These are phyloP conservation scores for Torymus texanus DNA, from an alignment of 2,888 invertebrate genomes.

Conservation along the genomic window DNA sequence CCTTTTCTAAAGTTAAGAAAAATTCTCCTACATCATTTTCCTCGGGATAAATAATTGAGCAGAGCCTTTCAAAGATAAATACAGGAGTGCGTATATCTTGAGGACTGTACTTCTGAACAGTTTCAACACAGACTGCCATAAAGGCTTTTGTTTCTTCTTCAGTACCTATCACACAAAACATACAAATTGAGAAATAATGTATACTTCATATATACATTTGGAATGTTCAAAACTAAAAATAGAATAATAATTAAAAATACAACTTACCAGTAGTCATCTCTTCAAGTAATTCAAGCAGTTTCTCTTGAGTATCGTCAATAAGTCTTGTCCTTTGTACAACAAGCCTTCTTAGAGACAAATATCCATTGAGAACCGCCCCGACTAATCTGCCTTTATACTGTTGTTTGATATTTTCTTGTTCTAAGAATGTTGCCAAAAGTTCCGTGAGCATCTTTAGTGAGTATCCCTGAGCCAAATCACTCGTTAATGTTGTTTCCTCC, in stretches of 20 bases:
- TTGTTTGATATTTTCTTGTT: constrained; percentile 90
- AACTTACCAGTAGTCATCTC: constrained; percentile 91
- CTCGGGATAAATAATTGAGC: constrained; percentile 97
- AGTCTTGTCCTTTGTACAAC: constrained; percentile 96
- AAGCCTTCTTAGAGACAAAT: constrained; percentile 90
- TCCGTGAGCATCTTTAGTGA: constrained; percentile 94
- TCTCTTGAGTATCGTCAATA: constrained; percentile 97
- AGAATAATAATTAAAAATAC: no score
- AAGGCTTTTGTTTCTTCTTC: constrained; percentile 97
- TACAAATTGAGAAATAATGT: not conserved
- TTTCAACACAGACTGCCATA: constrained; percentile 97
- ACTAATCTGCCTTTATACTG: constrained; percentile 93
- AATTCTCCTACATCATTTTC: constrained; percentile 98
- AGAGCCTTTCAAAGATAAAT: constrained; percentile 97
- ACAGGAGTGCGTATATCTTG: constrained; percentile 97
- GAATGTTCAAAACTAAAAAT: not conserved
- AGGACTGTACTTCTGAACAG: constrained; percentile 91
- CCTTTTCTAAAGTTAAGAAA: constrained; percentile 96
- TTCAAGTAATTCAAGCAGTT: constrained; percentile 92
- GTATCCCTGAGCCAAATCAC: constrained; percentile 95
- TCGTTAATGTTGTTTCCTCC: constrained; percentile 94
- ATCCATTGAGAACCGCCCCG: constrained; percentile 94
- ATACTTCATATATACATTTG: constrained; percentile 29
- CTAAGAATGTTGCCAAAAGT: constrained; percentile 90
- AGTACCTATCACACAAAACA: constrained; percentile 79